Evolutionary conservation across 2,888 invertebrate genomes (phyloP).

Genomic region (Agrochola lychnidis): DNA sequence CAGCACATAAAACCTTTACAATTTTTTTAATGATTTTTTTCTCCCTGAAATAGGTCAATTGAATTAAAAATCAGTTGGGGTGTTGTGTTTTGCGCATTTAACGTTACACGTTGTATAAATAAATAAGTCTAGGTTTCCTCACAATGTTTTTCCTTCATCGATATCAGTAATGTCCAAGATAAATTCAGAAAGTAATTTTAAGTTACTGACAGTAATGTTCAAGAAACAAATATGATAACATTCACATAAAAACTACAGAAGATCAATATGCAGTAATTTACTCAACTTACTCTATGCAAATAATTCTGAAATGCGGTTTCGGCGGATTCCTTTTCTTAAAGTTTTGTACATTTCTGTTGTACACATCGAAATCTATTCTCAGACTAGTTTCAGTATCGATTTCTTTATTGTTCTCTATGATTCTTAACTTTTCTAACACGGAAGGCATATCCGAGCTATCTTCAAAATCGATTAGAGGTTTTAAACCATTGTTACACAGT

Average conservation of each 20-base stretch:
- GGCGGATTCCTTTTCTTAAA: slow-evolving; percentile 83
- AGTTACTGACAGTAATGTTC: no score
- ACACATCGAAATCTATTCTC: slow-evolving; percentile 84
- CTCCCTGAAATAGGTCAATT: no score
- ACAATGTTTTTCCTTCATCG: no score
- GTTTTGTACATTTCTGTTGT: slow-evolving; percentile 83
- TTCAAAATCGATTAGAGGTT: slow-evolving; percentile 76
- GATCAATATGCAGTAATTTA: not conserved
- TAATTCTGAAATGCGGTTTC: slow-evolving; percentile 83
- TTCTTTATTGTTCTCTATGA: slow-evolving; percentile 75
- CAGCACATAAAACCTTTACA: no score
- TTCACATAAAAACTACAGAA: not conserved
- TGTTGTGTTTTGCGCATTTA: no score
- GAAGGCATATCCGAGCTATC: slow-evolving; percentile 77
- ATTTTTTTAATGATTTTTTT: no score
- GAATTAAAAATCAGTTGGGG: no score
- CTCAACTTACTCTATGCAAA: slow-evolving; percentile 84
- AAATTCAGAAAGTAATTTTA: no score
- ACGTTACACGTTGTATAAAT: no score
- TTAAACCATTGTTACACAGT: slow-evolving; percentile 62
- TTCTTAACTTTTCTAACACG: slow-evolving; percentile 80
- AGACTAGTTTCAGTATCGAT: slow-evolving; percentile 69
- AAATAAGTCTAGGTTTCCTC: no score
- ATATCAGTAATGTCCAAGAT: no score
- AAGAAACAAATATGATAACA: not conserved